Evolutionary conservation across 2,888 invertebrate species (phyloP), one percentile per base, ranked within the genome.

Genomic region (Cyclophora punctaria): DNA sequence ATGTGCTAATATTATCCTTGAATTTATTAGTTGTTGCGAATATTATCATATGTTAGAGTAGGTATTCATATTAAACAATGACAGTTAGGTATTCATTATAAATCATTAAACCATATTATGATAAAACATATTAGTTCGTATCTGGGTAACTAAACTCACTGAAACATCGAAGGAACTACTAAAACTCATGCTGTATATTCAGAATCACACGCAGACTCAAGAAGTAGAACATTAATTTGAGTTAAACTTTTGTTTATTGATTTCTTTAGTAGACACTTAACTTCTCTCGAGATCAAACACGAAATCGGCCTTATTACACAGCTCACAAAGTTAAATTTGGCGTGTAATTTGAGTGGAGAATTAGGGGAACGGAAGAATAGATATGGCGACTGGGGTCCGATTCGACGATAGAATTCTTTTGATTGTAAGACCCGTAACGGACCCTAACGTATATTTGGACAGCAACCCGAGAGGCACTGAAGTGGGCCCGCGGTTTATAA

Each of bases 371-470:
- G 59, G 66, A 85, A 85, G 86, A 83, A 87, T 86, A 87, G 87
- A 87, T 83, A 87, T 86, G 5, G 5, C 4, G 5, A 37, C 37
- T 5, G 80, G 87, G 85, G 84, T 78, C 76, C 78, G 71, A 76
- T 70, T 80, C 57, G 71, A 64, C 69, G 76, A 81, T 81, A 77
- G 76, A 83, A 81, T 83, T 86, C 82, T 79, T 82, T 86, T 80
- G 78, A 82, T 73, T 78, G 71, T 67, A 71, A 78, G 77, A 70
- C 69, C 71, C 77, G 76, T 84, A 88, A 87, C 86, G 84, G 82
- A 80, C 88, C 86, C 86, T 67, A 88, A 87, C 87, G 88, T 83
- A 82, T 85, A 86, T 86, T 87, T 86, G 86, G 87, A 86, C 85
- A 86, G 81, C 81, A 84, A 85, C 70, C 82, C 71, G 84, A 85